phyloP scores from a whole-genome alignment of 2,113 vertebrate genomes.

The Enhydra lutris region DNA sequence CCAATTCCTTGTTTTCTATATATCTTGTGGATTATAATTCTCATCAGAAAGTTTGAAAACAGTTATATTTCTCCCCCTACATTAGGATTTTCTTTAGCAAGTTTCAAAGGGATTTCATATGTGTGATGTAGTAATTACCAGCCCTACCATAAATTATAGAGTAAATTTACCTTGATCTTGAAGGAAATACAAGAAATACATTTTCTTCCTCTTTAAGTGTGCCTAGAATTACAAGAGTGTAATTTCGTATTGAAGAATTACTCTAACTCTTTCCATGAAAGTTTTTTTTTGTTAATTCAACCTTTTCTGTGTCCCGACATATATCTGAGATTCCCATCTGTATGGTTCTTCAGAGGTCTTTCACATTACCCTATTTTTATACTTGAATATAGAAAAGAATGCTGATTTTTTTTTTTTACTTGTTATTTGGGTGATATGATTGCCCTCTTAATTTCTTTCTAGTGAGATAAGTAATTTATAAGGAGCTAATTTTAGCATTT shows the following conservation, averaged over 20 bases:
- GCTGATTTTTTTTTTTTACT: neutral
- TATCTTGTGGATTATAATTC: neutral
- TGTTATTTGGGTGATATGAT: neutral
- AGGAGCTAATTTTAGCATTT: constrained; percentile 34
- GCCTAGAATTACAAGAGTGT: neutral
- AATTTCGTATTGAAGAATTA: neutral
- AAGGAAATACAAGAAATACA: neutral
- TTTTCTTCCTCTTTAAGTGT: neutral
- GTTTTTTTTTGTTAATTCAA: neutral
- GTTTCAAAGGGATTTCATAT: neutral
- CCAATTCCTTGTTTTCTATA: neutral
- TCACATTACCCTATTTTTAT: neutral
- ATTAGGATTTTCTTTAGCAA: constrained; percentile 23
- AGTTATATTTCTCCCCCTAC: neutral
- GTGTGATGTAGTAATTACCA: neutral
- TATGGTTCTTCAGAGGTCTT: neutral
- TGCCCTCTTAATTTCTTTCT: constrained; percentile 30
- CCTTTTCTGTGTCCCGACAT: neutral
- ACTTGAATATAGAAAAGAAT: neutral
- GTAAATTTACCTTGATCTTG: neutral
- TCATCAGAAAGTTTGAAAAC: neutral
- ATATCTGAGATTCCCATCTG: neutral
- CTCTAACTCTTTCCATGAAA: neutral
- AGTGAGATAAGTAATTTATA: constrained; percentile 34
- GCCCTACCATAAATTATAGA: neutral